Base-by-base conservation (phyloP, 2,888 invertebrate genomes). In the Latrodectus elegans region DNA sequence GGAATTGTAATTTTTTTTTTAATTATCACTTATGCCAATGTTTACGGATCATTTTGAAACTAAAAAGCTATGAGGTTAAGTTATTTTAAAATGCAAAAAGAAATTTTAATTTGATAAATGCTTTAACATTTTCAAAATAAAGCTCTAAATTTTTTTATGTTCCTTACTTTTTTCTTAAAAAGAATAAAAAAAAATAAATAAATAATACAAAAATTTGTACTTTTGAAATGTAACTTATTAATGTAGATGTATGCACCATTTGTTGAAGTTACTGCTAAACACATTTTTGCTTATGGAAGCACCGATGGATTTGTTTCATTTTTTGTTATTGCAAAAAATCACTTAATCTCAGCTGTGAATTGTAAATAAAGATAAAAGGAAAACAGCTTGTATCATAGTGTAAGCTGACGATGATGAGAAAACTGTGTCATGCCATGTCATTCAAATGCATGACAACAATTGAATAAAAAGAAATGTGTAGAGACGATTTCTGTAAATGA, bases 371-470 rank as follows among this genome's bases (percentile, higher is more conserved):
- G 72, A 84, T 75, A 70, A 49, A 78, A 78, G 26, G 70, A 60
- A 60, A 60, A 60, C 6, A 11, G 12, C 60, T 60, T 15, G n/a
- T 60, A 60, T 60, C 14, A 12, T 15, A 15, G 12, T 55, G 12
- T 60, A 15, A 60, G 15, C 12, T 60, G 9, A 78, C 17, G n/a
- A 60, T 14, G 15, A 78, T 67, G 22, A 75, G n/a, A 71, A 68
- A 76, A 75, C 80, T 86, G 86, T 86, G 80, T 86, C 81, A 75
- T 86, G 86, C 80, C 80, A 80, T 86, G 80, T 86, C 75, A 80
- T 86, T 76, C 74, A 80, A 73, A 72, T 86, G 86, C 86, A 80
- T 86, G 86, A 80, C 86, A 86, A 86, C 86, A 86, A 75, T 76
- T 60, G 76, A 86, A 76, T 76, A 83, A 83, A 84, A 86, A 70